Conservation (phyloP, 2,113 vertebrate species). For the Cervus canadensis region DNA sequence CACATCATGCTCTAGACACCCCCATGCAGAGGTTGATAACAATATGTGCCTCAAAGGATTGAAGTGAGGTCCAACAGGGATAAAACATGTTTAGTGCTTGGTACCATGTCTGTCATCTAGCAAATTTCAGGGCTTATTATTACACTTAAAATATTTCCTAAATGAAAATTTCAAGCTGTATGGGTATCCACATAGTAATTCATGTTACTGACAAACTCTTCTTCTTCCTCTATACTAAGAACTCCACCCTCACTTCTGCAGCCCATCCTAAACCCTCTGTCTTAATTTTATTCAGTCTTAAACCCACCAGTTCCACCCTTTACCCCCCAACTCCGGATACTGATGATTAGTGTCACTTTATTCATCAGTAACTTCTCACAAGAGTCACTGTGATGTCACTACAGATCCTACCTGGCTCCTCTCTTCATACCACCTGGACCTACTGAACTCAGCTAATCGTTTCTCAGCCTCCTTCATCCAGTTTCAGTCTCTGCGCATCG, state of each 20-base stretch:
- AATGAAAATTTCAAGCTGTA: neutral
- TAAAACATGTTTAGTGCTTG: neutral
- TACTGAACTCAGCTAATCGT: neutral
- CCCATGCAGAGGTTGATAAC: neutral
- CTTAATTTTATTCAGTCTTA: neutral
- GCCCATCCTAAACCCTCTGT: neutral
- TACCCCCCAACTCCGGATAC: neutral
- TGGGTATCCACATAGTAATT: neutral
- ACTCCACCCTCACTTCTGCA: accelerated
- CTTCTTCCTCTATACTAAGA: neutral
- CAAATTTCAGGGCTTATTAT: neutral
- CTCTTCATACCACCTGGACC: neutral
- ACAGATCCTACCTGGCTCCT: neutral
- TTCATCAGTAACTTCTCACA: neutral
- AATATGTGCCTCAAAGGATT: neutral
- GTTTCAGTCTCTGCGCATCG: too few relatives aligned
- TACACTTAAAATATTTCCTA: neutral
- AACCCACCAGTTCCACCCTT: neutral
- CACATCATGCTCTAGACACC: neutral
- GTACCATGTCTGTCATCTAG: neutral
- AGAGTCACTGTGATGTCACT: neutral
- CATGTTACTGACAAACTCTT: neutral
- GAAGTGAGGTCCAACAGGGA: neutral
- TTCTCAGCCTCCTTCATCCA: neutral
- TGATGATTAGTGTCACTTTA: neutral